Percentiles rank a stretch among this genome's conserved stretches.
phyloP scores from a whole-genome alignment of 2,797 vertebrate genomes.

The Epinephelus malabaricus region DNA sequence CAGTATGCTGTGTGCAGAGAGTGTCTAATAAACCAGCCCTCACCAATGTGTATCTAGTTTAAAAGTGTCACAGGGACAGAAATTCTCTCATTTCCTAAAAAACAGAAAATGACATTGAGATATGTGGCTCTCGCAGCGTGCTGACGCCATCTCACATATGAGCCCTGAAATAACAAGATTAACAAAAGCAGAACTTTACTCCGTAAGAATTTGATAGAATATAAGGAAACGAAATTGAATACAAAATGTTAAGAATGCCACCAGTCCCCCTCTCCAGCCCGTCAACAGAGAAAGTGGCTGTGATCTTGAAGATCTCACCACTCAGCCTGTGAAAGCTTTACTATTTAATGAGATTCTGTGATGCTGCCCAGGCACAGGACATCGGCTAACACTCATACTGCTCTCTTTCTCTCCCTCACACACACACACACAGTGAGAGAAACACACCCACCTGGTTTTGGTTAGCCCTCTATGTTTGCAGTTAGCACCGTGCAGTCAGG shows the following conservation, averaged over 20 bases:
- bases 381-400: constrained; percentile 77
- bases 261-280: constrained; percentile 30
- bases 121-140: not conserved
- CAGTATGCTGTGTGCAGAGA: not conserved
- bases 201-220: constrained; percentile 14
- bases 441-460: constrained; percentile 73
- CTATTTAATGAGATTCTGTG: constrained; percentile 82
- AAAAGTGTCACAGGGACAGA: not conserved
- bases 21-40: constrained; percentile 3
- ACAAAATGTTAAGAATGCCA: constrained; percentile 41
- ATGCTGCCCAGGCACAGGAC: constrained; percentile 78
- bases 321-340: constrained; percentile 84
- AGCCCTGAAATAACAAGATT: constrained; percentile 3
- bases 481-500: constrained; percentile 55
- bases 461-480: constrained; percentile 68
- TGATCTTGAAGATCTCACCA: constrained; percentile 81
- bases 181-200: constrained; percentile 12
- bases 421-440: not conserved
- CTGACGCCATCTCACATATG: not conserved
- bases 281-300: constrained; percentile 66
- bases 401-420: constrained; percentile 45
- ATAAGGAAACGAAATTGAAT: constrained; percentile 28
- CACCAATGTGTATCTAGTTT: constrained; percentile 20
- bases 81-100: constrained; percentile 8
- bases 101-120: not conserved